Percentiles rank a stretch among this genome's conserved stretches.
Conservation (phyloP, 2,797 vertebrate genomes). For the Tolypeutes matacus region DNA sequence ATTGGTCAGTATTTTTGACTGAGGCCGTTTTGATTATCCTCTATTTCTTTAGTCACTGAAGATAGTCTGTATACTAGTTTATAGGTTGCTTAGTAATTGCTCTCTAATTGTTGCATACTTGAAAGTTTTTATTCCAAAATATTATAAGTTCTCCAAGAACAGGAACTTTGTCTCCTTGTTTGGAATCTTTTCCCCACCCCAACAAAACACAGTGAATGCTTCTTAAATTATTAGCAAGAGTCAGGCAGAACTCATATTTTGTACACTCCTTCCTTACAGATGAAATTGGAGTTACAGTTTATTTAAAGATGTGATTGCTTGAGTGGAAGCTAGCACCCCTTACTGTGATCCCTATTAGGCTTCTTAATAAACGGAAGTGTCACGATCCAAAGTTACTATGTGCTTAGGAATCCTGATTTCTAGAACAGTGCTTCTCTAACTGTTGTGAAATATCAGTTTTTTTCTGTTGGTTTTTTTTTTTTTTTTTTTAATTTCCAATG, state of each 20-base stretch:
- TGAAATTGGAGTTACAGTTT: slow-evolving; percentile 38
- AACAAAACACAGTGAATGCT: slow-evolving; percentile 4
- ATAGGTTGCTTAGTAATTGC: slow-evolving; percentile 42
- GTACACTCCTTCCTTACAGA: slow-evolving; percentile 20
- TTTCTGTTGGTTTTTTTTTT: not conserved
- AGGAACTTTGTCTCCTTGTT: slow-evolving; percentile 13
- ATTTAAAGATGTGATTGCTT: slow-evolving; percentile 20
- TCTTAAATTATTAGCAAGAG: slow-evolving; percentile 44
- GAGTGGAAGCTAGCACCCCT: not conserved
- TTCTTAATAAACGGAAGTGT: slow-evolving; percentile 20
- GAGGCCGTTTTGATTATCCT: slow-evolving; percentile 45
- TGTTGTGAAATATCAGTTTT: slow-evolving; percentile 12
- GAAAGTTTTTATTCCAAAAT: slow-evolving; percentile 41
- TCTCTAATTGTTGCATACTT: slow-evolving; percentile 41
- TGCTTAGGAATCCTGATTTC: not conserved
- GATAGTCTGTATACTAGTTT: slow-evolving; percentile 49
- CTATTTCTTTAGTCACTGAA: slow-evolving; percentile 45
- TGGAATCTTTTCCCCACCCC: not conserved
- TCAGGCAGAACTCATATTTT: slow-evolving; percentile 27
- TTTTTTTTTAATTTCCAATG: slow-evolving; percentile 4
- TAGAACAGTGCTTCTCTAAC: not conserved
- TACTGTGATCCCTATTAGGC: not conserved
- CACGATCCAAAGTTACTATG: not conserved
- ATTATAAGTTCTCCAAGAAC: slow-evolving; percentile 35
- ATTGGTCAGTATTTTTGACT: slow-evolving; percentile 43